These are phyloP conservation scores for Otus scops DNA, from an alignment of 2,797 vertebrate genomes.

Conservation along the genomic window DNA sequence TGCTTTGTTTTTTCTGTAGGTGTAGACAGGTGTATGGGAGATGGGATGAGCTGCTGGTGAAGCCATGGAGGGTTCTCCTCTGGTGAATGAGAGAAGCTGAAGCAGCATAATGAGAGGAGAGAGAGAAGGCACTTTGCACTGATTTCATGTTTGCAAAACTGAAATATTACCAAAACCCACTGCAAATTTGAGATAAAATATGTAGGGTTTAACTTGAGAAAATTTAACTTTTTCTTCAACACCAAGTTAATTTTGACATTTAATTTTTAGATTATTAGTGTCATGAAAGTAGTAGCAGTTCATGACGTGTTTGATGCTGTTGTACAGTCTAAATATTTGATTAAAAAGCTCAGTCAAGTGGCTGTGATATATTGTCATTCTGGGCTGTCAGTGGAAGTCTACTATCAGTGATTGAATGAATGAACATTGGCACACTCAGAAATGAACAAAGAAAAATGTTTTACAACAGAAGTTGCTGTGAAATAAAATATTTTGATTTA, in stretches of 20 bases:
- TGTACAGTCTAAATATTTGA: background rate
- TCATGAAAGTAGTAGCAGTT: background rate
- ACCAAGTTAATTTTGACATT: background rate
- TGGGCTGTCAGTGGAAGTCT: background rate
- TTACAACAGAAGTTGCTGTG: background rate
- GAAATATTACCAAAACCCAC: background rate
- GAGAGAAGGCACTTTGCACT: background rate
- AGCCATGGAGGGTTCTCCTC: background rate
- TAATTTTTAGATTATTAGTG: background rate
- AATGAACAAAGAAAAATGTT: background rate
- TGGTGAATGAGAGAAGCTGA: background rate
- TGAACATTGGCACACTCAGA: background rate
- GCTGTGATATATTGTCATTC: background rate
- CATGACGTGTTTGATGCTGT: background rate
- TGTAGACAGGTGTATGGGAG: accelerated
- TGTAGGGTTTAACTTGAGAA: background rate
- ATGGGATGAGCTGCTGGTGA: background rate
- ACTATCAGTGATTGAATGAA: background rate
- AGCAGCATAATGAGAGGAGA: background rate
- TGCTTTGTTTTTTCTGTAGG: background rate
- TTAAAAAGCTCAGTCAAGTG: background rate
- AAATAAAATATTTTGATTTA: background rate
- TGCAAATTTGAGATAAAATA: background rate
- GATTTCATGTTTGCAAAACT: background rate
- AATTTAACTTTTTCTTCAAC: background rate